Evolutionary conservation across 2,888 invertebrate genomes (phyloP), one percentile per base, ranked within the genome.

Genomic region (Pasiphila rectangulata): DNA sequence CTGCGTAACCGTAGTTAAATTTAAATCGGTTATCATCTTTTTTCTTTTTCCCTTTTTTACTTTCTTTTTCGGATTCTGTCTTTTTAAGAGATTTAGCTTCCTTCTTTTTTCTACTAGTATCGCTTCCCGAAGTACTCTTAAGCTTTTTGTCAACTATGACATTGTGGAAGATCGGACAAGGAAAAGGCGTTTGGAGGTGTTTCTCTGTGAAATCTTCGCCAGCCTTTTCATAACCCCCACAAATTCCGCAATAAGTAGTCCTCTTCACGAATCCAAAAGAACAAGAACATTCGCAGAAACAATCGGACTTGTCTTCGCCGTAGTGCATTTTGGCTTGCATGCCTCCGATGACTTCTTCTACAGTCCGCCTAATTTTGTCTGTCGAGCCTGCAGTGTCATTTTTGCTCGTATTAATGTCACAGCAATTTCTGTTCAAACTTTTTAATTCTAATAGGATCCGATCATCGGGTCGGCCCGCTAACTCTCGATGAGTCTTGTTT

Each of bases 1-100:
- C 87, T 83, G 78, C 72, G 65, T 83, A 87, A 51, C 85, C 88
- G 54, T 85, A 85, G 46, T 86, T 83, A 57, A 83, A 87, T 70
- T 83, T 80, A 59, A 87, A 85, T 67, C 75, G 76, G 24, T 77
- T 73, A 41, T 84, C 75, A 41, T 64, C 75, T 57, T 61, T 76
- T 61, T 65, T 73, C 62, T 72, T 74, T 68, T 72, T 79, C 29
- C 65, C 54, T 56, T 77, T 78, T 72, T 75, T 80, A 54, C 43
- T 17, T 21, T 74, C 73, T 68, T 72, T 81, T 62, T 75, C 76
- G 71, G 74, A 71, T 71, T 78, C 79, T 64, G 56, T 56, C 56
- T 60, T 72, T 64, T 77, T 72, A 53, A 67, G 69, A 10, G 44
- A 23, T 39, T 54, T 70, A 5, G 61, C 63, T 10, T 7, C 68